phyloP scores from a whole-genome alignment of 2,888 invertebrate genomes.

The Drosophila macrospina region DNA sequence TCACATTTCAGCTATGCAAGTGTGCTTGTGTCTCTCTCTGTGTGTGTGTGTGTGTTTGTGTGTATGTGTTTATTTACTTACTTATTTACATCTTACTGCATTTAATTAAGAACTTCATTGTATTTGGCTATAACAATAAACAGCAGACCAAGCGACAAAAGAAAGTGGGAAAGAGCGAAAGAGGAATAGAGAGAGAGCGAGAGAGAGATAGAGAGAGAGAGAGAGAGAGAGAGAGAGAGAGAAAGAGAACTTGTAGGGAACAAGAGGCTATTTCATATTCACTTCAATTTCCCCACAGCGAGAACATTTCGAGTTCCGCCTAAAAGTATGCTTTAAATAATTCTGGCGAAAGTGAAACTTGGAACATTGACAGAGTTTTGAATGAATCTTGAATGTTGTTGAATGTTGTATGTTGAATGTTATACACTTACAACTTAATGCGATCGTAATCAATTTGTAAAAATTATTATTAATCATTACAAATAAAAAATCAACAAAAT shows the following conservation, averaged over 20 bases:
- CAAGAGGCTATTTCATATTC: slow-evolving; percentile 1
- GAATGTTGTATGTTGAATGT: not conserved
- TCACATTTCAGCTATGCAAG: not conserved
- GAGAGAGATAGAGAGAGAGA: not conserved
- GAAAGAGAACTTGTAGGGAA: not conserved
- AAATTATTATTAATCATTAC: slow-evolving; percentile 12
- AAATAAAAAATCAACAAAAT: slow-evolving; percentile 21
- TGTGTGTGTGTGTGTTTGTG: not conserved
- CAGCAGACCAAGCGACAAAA: slow-evolving; percentile 1
- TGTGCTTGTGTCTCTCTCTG: too few species aligned
- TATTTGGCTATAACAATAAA: slow-evolving; percentile 42
- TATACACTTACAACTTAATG: not conserved
- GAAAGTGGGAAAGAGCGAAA: not conserved
- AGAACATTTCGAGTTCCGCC: not conserved
- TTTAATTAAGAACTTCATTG: slow-evolving; percentile 73
- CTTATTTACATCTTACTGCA: slow-evolving; percentile 55
- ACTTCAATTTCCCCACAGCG: not conserved
- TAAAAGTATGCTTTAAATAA: slow-evolving; percentile 1
- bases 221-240: not conserved
- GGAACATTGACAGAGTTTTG: not conserved
- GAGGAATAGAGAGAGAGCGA: not conserved
- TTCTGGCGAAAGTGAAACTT: not conserved
- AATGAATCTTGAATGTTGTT: not conserved
- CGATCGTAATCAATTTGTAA: slow-evolving; percentile 16
- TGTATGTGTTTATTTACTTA: slow-evolving; percentile 22